Conservation (phyloP, 2,888 invertebrate genomes). For the Monopis laevigella region DNA sequence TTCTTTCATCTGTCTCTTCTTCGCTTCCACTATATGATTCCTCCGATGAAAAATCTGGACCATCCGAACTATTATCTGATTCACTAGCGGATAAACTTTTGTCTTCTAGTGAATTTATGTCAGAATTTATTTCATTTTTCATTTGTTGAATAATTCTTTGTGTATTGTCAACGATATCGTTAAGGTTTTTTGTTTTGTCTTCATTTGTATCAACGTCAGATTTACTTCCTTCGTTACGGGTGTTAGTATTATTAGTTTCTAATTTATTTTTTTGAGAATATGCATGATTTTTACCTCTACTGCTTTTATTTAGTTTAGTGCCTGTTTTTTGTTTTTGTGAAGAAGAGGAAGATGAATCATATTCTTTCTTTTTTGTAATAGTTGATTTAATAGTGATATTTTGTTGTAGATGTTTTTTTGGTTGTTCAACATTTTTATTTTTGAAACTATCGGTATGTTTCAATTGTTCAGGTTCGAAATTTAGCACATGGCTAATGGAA, state of each 20-base stretch:
- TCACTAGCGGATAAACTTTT: constrained; percentile 56
- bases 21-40: constrained; percentile 51
- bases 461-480: no score
- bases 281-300: no score
- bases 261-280: no score
- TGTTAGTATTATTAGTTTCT: neutral
- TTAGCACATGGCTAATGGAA: no score
- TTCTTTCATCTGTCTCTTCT: constrained; percentile 43
- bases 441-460: no score
- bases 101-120: constrained; percentile 61
- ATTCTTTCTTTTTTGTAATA: neutral
- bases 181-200: constrained; percentile 45
- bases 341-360: neutral
- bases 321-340: neutral
- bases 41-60: constrained; percentile 32
- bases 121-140: constrained; percentile 71
- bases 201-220: constrained; percentile 8
- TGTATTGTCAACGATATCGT: constrained; percentile 68
- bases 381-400: neutral
- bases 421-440: neutral
- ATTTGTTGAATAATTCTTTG: constrained; percentile 71
- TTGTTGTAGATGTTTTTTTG: neutral
- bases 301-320: constrained; percentile 10
- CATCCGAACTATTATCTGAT: constrained; percentile 40
- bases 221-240: neutral